phyloP scores from a whole-genome alignment of 2,113 vertebrate species.

The Microcebus tavaratra region DNA sequence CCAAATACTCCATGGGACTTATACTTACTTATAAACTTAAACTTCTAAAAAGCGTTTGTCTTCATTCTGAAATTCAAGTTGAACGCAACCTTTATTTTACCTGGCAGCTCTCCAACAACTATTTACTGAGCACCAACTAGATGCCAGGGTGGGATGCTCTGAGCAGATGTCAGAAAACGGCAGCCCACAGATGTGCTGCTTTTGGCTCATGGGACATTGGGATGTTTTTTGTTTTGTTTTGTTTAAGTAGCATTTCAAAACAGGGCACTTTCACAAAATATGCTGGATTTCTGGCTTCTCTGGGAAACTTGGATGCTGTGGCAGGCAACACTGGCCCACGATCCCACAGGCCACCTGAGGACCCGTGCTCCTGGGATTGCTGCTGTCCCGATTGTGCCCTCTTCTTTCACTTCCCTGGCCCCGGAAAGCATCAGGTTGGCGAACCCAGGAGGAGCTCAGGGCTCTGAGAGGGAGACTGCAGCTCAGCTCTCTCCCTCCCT shows the following conservation, averaged over 20 bases:
- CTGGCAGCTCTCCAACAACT: not conserved
- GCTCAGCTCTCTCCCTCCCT: not conserved
- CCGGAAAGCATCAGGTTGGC: not conserved
- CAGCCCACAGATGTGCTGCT: not conserved
- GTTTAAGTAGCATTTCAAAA: not conserved
- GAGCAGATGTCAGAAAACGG: accelerated
- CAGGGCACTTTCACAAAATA: not conserved
- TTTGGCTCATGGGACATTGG: not conserved
- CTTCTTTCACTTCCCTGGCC: not conserved
- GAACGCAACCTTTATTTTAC: not conserved
- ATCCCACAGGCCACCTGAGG: not conserved
- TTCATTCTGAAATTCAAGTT: not conserved
- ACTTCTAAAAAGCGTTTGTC: not conserved
- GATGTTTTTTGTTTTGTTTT: not conserved
- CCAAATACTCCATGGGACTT: not conserved
- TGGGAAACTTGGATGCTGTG: not conserved
- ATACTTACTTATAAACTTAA: not conserved
- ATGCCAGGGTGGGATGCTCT: not conserved
- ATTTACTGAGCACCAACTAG: not conserved
- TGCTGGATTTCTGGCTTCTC: not conserved
- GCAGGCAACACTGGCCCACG: not conserved
- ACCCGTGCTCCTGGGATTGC: not conserved
- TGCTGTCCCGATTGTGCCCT: not conserved
- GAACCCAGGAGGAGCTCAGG: not conserved
- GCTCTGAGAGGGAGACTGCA: not conserved